phyloP scores from a whole-genome alignment of 2,113 vertebrate genomes.

The Ictalurus punctatus region DNA sequence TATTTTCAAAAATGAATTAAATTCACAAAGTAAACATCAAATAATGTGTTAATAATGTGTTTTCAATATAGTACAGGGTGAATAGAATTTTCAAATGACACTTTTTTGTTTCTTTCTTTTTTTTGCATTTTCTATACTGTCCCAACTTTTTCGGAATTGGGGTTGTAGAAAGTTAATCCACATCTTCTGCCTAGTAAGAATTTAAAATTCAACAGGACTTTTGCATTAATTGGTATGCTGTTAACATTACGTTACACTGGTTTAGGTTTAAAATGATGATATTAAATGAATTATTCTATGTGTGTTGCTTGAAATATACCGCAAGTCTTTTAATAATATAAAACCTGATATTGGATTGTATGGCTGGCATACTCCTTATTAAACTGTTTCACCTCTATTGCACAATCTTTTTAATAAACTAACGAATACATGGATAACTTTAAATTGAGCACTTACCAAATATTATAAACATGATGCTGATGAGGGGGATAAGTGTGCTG shows the following conservation, averaged over 20 bases:
- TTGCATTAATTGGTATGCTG: neutral
- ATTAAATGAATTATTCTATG: neutral
- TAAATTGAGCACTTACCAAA: constrained; percentile 76
- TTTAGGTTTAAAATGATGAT: neutral
- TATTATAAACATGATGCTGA: constrained; percentile 87
- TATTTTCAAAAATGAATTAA: no score
- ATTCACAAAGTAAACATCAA: no score
- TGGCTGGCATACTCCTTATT: neutral
- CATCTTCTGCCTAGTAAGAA: neutral
- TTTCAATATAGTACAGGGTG: no score
- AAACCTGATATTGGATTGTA: neutral
- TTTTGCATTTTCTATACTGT: no score
- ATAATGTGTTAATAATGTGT: no score
- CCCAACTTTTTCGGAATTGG: no score
- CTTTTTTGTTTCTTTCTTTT: no score
- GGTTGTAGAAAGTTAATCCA: neutral
- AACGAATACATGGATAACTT: neutral
- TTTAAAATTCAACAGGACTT: neutral
- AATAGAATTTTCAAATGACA: no score
- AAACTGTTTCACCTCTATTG: neutral
- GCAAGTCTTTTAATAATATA: neutral
- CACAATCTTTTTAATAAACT: neutral
- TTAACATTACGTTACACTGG: neutral
- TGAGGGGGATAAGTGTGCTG: constrained; percentile 79
- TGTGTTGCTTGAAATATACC: neutral